Conservation (phyloP, 2,888 invertebrate genomes). For the Brenthis hecate region DNA sequence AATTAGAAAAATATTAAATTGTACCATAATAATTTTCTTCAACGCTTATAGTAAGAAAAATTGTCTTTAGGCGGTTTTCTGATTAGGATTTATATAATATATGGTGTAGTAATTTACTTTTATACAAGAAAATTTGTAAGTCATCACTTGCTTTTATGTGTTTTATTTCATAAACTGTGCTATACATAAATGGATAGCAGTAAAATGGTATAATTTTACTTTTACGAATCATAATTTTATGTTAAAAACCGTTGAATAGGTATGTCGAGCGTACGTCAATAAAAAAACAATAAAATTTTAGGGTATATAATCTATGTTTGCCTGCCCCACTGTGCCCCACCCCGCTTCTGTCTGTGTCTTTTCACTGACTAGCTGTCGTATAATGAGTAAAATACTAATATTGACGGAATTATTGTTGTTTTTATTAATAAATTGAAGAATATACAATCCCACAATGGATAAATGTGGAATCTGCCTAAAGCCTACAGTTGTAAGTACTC, state of each 20-base stretch:
- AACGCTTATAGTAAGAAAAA: too few relatives aligned
- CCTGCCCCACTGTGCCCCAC: slow-evolving; percentile 62
- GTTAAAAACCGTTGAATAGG: neutral
- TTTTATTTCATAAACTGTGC: too few relatives aligned
- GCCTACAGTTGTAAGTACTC: slow-evolving; percentile 70
- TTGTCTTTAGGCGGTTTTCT: too few relatives aligned
- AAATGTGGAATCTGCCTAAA: slow-evolving; percentile 77
- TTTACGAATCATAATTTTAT: too few relatives aligned
- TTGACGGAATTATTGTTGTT: slow-evolving; percentile 61
- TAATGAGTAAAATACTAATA: slow-evolving; percentile 64
- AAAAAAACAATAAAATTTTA: slow-evolving; percentile 28
- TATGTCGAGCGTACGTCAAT: slow-evolving; percentile 14
- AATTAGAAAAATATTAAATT: neutral
- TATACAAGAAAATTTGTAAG: too few relatives aligned
- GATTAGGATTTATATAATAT: too few relatives aligned
- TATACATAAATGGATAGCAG: too few relatives aligned
- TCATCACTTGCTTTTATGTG: too few relatives aligned
- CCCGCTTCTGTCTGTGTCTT: slow-evolving; percentile 62
- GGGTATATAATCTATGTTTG: slow-evolving; percentile 46
- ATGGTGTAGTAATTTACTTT: too few relatives aligned
- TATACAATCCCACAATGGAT: slow-evolving; percentile 61
- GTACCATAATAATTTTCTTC: neutral
- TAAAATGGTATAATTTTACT: too few relatives aligned
- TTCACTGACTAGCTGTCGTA: slow-evolving; percentile 54
- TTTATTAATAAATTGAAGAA: slow-evolving; percentile 50